A percentile compares a stretch with the other conserved stretches of the same genome.
phyloP scores from a whole-genome alignment of 2,113 vertebrate genomes.

The Chlorodrepanis virens region DNA sequence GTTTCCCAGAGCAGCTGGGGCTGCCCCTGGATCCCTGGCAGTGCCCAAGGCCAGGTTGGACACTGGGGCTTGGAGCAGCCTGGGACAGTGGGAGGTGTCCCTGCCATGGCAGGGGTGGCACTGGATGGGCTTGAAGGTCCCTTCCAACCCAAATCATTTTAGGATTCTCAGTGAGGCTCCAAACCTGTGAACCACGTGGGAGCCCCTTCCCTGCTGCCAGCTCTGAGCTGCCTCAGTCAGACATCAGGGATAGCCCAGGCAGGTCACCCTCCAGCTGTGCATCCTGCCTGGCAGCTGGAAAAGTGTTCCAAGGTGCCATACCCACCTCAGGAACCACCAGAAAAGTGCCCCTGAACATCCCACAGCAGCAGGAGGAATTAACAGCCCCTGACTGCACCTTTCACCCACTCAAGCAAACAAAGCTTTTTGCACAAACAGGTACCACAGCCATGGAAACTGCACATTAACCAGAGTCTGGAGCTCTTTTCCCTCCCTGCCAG shows the following conservation, averaged over 20 bases:
- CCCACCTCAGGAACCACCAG: neutral
- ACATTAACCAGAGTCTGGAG: neutral
- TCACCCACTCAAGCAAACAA: neutral
- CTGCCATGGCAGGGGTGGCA: neutral
- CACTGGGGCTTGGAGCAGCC: neutral
- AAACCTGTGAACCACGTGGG: neutral
- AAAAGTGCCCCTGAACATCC: neutral
- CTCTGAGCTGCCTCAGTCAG: neutral
- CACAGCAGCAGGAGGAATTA: neutral
- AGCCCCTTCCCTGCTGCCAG: neutral
- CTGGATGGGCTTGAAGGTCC: rapidly evolving
- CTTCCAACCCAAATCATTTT: neutral
- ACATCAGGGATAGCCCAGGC: neutral
- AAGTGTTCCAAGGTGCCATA: rapidly evolving
- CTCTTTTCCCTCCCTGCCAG: neutral
- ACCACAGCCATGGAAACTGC: neutral
- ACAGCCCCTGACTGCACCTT: neutral
- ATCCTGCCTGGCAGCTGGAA: neutral
- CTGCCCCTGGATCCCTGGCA: neutral
- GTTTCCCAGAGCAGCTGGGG: neutral
- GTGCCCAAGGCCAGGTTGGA: neutral
- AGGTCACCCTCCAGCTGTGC: neutral
- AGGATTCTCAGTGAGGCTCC: neutral
- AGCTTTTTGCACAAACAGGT: neutral
- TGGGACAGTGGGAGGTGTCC: neutral